These are phyloP conservation scores for Sorex araneus DNA, from an alignment of 2,113 vertebrate species.

Conservation along the genomic window DNA sequence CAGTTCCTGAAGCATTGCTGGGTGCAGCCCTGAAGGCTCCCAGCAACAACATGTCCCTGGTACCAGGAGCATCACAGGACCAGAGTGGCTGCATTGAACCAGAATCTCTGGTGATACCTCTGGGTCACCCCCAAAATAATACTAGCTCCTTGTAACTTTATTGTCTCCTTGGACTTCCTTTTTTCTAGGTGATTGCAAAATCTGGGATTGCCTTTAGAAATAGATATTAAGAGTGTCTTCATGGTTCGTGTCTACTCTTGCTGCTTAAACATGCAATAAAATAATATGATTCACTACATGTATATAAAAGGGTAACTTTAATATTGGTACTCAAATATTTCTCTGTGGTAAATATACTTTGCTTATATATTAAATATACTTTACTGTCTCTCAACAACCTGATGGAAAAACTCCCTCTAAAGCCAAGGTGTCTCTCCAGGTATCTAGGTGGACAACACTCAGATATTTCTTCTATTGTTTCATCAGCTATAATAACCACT, in stretches of 20 bases:
- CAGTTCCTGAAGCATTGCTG: too few relatives aligned
- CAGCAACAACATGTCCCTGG: too few relatives aligned
- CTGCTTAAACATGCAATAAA: neutral
- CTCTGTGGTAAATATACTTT: neutral
- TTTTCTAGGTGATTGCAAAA: neutral
- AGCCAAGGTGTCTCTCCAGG: neutral
- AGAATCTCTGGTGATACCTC: too few relatives aligned
- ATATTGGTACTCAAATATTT: neutral
- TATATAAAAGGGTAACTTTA: neutral
- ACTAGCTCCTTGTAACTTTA: neutral
- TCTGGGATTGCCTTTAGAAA: constrained; percentile 6
- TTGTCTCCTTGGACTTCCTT: neutral
- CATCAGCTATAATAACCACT: neutral
- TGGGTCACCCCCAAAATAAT: neutral
- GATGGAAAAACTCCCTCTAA: neutral
- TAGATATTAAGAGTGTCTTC: neutral
- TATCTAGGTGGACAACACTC: too few relatives aligned
- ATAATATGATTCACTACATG: neutral
- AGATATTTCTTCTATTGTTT: neutral
- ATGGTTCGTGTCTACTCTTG: neutral
- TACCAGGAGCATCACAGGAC: too few relatives aligned
- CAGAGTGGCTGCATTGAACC: too few relatives aligned
- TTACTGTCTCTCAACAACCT: neutral
- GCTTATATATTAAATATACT: neutral
- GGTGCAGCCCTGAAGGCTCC: too few relatives aligned